Evolutionary conservation across 2,888 invertebrate genomes (phyloP), one percentile per base, ranked within the genome.

Genomic region (Ptycholaimellus sp.): DNA sequence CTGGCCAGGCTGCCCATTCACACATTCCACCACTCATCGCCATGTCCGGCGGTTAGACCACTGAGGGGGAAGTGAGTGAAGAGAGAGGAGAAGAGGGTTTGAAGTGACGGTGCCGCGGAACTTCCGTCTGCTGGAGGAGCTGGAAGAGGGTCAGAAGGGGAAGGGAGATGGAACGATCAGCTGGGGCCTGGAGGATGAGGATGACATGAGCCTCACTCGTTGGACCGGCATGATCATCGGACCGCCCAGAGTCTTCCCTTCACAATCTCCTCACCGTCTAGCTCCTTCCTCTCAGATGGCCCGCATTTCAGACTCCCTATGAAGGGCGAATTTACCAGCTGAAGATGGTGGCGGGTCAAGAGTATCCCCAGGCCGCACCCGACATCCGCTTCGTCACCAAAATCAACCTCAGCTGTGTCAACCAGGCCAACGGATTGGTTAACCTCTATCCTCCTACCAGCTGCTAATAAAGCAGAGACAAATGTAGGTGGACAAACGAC

Each of bases 211-310:
- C 51, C 71, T 96, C 43, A 82, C 85, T 57, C 76, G 80, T 62
- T 96, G 96, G 96, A 59, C 53, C 27, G 87, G 90, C 52, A 90
- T 90, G 79, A 93, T 96, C 52, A 83, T 96, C 65, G 96, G 93
- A 50, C 93, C 93, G 52, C 83, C 85, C 56, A 73, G 80, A 69
- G 83, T 83, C n/a, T n/a, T n/a, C n/a, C n/a, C n/a, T n/a, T n/a
- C n/a, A n/a, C n/a, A n/a, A n/a, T n/a, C n/a, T n/a, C n/a, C n/a
- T n/a, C n/a, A n/a, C n/a, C n/a, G n/a, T n/a, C n/a, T n/a, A n/a
- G n/a, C n/a, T n/a, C n/a, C n/a, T n/a, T n/a, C n/a, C n/a, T n/a
- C n/a, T n/a, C n/a, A n/a, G n/a, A n/a, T n/a, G n/a, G n/a, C n/a
- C n/a, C n/a, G n/a, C n/a, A 25, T 70, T 72, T 45, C 70, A 93